Evolutionary conservation across 2,888 invertebrate genomes (phyloP), one percentile per base, ranked within the genome.

Genomic region (Oscheius sp.): DNA sequence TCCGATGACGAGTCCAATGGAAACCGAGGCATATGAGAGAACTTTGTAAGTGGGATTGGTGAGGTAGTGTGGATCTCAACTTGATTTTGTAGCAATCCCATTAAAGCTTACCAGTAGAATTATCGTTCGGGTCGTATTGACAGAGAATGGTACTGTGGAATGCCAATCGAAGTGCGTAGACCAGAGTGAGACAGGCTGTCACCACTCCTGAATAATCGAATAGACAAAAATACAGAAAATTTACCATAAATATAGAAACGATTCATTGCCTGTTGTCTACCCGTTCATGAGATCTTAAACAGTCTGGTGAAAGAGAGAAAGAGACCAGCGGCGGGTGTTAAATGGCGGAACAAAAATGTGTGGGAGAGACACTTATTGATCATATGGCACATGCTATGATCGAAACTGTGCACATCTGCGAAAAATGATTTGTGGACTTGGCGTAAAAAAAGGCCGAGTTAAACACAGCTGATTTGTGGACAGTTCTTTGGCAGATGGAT

Each of bases 81-180:
- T 50, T 13, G 42, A 70, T 59, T 58, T 48, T 10, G 32, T 32
- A 10, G 29, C 33, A 60, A 33, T 33, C 10, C 33, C 1, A 33
- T 33, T 2, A 42, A 42, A 33, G 21, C 7, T 21, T 55, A 55
- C 55, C 55, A 42, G 51, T 7, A 55, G 35, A 35, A 7, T 57
- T 74, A 75, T 77, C 77, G 33, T 68, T 78, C n/a, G 70, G 33
- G 66, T 79, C 77, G 47, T 75, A 53, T 70, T 81, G 79, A 58
- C 81, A 79, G 50, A 81, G 73, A 60, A 81, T 79, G 35, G 81
- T 81, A 0, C 78, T 74, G 60, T 81, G 79, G 63, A 81, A 81
- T 7, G 81, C 76, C n/a, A 81, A 66, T 50, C 81, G 76, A 21
- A 79, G 76, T 48, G 79, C 75, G 58, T 81, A 81, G 53, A 81